Evolutionary conservation across 2,888 invertebrate species (phyloP), one percentile per base, ranked within the genome.

Genomic region (Eucera pruinosa): DNA sequence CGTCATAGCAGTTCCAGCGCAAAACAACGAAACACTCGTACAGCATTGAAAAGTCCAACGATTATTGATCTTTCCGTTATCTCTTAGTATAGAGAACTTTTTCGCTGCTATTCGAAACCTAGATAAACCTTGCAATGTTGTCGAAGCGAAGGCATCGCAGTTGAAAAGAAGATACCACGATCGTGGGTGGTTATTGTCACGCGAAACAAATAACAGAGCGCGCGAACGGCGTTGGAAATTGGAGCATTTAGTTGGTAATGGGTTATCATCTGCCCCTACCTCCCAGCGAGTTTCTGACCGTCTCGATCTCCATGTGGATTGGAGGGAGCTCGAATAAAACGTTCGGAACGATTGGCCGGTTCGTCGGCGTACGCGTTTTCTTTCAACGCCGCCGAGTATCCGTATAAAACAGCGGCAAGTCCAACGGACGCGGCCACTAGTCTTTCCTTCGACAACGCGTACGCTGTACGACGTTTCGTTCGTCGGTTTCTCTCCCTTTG

Each of bases 251-350:
- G 66, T 66, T 64, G 47, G 68, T 84, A 80, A 84, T 80, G 82
- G 83, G 87, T 87, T 87, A 86, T 87, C 87, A 74, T 78, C 65
- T 70, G 78, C 72, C 80, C 81, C 75, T 78, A 66, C 79, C 68
- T 50, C 54, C 48, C 50, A 39, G 41, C 43, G 23, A 67, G 45
- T 54, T 54, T 61, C 62, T 36, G 50, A 15, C 62, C 25, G 13
- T 43, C 45, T 43, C 54, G 41, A 57, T 45, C 72, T 43, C 18
- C 23, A 18, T 7, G 48, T 23, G 58, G 76, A 81, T 78, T 81
- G 85, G 85, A 50, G 55, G 81, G 20, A 45, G 74, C 48, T n/a
- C 41, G 55, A 18, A 13, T 33, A 33, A 61, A 65, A 47, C 58
- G 52, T 39, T 9, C 50, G 11, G 57, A 77, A 80, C 48, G 73